Conservation (phyloP, 2,113 vertebrate genomes). For the Herpetotheres cachinnans region DNA sequence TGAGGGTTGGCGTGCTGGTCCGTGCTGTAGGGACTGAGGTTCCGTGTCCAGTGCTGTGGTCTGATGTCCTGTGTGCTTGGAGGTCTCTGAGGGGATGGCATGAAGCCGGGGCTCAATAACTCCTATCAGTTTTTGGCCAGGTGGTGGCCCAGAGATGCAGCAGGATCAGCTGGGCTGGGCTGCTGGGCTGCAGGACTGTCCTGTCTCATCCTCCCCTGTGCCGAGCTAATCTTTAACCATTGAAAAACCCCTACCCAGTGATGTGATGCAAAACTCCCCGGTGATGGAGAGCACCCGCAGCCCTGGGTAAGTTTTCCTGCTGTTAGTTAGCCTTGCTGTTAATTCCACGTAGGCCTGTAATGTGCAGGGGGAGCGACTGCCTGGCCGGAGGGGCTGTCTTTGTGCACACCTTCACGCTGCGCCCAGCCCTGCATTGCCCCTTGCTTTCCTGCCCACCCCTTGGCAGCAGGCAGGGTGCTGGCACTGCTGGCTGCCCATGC, state of each 20-base stretch:
- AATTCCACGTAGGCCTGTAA: neutral
- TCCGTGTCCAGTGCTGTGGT: neutral
- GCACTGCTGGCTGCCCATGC: neutral
- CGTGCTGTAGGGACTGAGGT: neutral
- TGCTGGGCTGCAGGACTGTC: neutral
- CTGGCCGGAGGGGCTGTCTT: rapidly evolving
- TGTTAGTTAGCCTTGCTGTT: neutral
- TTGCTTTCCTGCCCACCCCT: neutral
- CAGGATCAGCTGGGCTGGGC: neutral
- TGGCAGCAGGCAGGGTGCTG: neutral
- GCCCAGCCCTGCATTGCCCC: neutral
- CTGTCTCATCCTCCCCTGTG: rapidly evolving
- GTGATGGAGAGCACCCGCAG: neutral
- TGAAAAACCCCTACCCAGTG: neutral
- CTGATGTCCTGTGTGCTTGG: neutral
- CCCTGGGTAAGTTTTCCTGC: neutral
- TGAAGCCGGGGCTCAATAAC: neutral
- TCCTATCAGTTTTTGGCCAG: neutral
- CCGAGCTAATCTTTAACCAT: neutral
- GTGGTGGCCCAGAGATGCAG: neutral
- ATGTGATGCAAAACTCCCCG: neutral
- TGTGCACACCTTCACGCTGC: neutral
- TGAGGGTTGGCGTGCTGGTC: neutral
- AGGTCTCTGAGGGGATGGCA: neutral
- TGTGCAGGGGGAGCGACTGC: neutral